Conservation (phyloP, 2,888 invertebrate genomes). For the Lithodes maja region DNA sequence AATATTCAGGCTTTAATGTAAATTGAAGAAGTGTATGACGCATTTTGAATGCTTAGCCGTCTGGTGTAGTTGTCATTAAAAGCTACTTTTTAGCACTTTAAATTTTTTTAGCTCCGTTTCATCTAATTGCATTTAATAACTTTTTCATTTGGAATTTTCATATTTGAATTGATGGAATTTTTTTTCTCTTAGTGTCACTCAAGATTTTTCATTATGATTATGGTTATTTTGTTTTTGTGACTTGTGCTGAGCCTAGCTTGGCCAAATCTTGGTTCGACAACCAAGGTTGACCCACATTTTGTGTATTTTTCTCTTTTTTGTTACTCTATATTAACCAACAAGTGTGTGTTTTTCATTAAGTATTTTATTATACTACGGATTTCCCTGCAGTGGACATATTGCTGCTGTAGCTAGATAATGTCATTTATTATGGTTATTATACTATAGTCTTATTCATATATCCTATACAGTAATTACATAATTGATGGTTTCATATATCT, state of each 20-base stretch:
- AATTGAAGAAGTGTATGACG: slow-evolving; percentile 54
- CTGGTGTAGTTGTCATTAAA: slow-evolving; percentile 59
- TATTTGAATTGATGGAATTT: not conserved
- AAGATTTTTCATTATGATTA: slow-evolving; percentile 37
- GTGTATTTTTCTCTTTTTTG: slow-evolving; percentile 43
- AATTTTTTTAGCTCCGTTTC: slow-evolving; percentile 55
- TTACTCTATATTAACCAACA: slow-evolving; percentile 62
- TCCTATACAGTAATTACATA: slow-evolving; percentile 46
- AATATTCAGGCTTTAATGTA: slow-evolving; percentile 61
- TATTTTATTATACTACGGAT: slow-evolving; percentile 63
- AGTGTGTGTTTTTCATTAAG: slow-evolving; percentile 66
- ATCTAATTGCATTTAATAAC: slow-evolving; percentile 47
- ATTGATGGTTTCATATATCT: slow-evolving; percentile 68
- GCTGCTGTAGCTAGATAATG: slow-evolving; percentile 63
- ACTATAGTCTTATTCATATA: slow-evolving; percentile 67
- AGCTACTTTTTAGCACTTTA: slow-evolving; percentile 44
- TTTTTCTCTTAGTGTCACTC: slow-evolving; percentile 16
- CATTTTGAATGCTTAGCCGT: slow-evolving; percentile 60
- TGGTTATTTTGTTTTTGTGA: slow-evolving; percentile 30
- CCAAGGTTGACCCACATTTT: slow-evolving; percentile 44
- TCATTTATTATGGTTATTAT: slow-evolving; percentile 67
- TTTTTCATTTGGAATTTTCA: slow-evolving; percentile 37
- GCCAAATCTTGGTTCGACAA: slow-evolving; percentile 42
- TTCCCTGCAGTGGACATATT: slow-evolving; percentile 54
- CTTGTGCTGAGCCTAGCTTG: slow-evolving; percentile 41